These are phyloP conservation scores for Pachydiplax longipennis DNA, from an alignment of 2,888 invertebrate genomes.

Conservation along the genomic window DNA sequence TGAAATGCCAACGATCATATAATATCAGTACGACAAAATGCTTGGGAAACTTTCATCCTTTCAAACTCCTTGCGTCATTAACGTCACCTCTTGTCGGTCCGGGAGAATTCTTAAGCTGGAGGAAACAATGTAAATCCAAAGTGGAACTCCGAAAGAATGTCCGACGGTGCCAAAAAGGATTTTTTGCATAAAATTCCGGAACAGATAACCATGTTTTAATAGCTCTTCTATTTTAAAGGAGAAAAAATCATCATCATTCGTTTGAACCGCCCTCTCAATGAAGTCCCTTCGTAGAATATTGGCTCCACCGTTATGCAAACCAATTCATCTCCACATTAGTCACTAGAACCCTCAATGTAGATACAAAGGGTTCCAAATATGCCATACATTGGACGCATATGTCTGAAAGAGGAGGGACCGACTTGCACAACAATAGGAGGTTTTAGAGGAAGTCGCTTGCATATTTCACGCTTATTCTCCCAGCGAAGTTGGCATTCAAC, in stretches of 20 bases:
- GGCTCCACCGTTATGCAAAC: background rate
- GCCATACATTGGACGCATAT: background rate
- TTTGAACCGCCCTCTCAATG: background rate
- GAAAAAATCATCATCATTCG: background rate
- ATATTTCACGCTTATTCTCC: constrained; percentile 41
- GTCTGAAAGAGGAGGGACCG: background rate
- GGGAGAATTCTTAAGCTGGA: too few species aligned
- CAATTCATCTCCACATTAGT: background rate
- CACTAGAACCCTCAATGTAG: background rate
- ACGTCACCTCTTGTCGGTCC: too few species aligned
- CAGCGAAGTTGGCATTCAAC: constrained; percentile 34
- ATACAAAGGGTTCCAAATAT: background rate
- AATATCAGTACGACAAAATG: too few species aligned
- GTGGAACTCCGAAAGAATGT: background rate
- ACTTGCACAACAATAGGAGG: constrained; percentile 11
- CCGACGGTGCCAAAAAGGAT: background rate
- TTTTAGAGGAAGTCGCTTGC: background rate
- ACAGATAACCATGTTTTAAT: background rate
- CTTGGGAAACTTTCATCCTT: too few species aligned
- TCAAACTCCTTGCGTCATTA: too few species aligned
- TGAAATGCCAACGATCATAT: too few species aligned
- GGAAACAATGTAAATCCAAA: too few species aligned
- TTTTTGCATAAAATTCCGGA: background rate
- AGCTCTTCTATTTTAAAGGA: background rate
- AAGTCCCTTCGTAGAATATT: background rate